Base-by-base conservation (phyloP, 1,140 invertebrate genomes). In the Meloidogyne hapla region DNA sequence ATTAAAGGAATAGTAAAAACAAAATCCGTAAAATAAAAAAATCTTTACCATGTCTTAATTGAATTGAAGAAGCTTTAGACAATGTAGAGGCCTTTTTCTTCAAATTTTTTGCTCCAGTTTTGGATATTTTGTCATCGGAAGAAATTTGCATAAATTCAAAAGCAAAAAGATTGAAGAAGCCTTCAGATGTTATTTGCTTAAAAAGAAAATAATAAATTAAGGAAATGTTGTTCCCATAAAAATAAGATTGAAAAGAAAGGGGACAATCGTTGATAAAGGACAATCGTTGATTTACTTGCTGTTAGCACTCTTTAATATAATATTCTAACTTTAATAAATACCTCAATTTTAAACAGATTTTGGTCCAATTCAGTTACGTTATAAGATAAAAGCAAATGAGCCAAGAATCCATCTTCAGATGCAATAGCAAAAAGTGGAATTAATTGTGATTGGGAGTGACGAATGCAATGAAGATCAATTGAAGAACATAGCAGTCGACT, bases 381-480 rank as follows among this genome's bases (percentile, higher is more conserved):
- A n/a, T 56, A 6, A 21, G 28, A 15, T 25, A 73, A 23, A 13
- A 33, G 18, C 5, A 73, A 64, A 38, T 73, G 71, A 10, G 56
- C 38, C 56, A 73, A 73, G 23, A 73, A 38, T 26, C 71, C 71
- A 21, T 73, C 71, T 40, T 65, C 71, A 18, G 56, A 26, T 15
- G 71, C 71, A 61, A 73, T 26, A 18, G 56, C 71, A 42, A 61
- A 73, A 23, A 73, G 8, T 12, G 71, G 64, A 48, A 70, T 56
- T 25, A 23, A n/a, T 28, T 73, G 71, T 13, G 56, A 23, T 9
- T 63, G 18, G 12, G 71, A 61, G 33, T 73, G 71, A n/a, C 71
- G 71, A 56, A 73, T 56, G 21, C 40, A 64, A 21, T 63, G 71
- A 61, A 73, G 40, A 73, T 73, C 45, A n/a, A 63, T n/a, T 4